A percentile compares a stretch with the other conserved stretches of the same genome.
phyloP scores from a whole-genome alignment of 2,797 vertebrate genomes.

The Cossypha heuglini region DNA sequence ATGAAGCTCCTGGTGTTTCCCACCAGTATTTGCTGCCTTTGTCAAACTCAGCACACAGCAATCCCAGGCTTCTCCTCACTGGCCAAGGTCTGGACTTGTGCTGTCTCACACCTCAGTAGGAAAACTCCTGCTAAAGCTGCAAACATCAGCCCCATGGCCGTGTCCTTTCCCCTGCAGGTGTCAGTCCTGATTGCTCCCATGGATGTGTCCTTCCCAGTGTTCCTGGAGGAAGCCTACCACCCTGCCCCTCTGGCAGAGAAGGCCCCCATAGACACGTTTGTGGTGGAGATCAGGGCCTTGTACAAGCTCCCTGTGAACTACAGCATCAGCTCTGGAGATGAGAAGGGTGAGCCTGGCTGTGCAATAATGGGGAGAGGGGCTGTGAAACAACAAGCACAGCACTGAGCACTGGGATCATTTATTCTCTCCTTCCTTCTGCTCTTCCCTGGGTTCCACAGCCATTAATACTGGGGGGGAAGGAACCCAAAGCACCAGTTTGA shows the following conservation, averaged over 20 bases:
- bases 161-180: slow-evolving; percentile 21
- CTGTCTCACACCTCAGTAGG: neutral
- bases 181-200: neutral
- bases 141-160: neutral
- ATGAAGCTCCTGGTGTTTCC: neutral
- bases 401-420: neutral
- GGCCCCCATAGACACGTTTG: neutral
- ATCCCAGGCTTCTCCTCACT: neutral
- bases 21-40: neutral
- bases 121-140: neutral
- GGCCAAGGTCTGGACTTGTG: neutral
- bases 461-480: neutral
- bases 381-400: neutral
- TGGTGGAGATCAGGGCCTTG: neutral
- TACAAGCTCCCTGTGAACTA: slow-evolving; percentile 29
- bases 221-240: slow-evolving; percentile 27
- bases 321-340: slow-evolving; percentile 16
- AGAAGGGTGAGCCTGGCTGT: slow-evolving; percentile 1
- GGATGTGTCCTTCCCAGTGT: neutral
- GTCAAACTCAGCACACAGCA: neutral
- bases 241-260: slow-evolving; percentile 46
- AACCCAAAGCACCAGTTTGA: neutral
- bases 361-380: neutral
- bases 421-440: neutral
- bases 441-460: neutral